Evolutionary conservation across 2,113 vertebrate genomes (phyloP).

Genomic region (Panurus biarmicus): DNA sequence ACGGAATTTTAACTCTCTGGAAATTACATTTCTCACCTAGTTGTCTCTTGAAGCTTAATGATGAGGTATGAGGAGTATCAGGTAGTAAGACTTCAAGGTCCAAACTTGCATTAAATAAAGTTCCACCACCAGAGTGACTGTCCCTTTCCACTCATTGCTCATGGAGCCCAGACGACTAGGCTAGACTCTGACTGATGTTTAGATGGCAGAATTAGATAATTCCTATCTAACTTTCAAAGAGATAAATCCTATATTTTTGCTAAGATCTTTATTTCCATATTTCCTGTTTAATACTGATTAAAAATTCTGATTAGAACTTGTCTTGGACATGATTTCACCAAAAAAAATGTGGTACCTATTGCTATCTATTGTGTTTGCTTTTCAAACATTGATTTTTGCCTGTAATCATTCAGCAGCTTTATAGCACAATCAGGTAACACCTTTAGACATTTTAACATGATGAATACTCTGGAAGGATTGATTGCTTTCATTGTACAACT

Average conservation of each 20-base stretch:
- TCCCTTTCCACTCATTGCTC: background rate
- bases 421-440: conserved; percentile 10
- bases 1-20: background rate
- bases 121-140: background rate
- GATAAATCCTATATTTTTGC: background rate
- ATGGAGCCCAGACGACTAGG: background rate
- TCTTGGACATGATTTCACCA: background rate
- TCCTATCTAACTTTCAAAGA: background rate
- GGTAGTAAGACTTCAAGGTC: background rate
- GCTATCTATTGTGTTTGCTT: conserved; percentile 41
- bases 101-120: background rate
- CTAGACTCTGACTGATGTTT: background rate
- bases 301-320: background rate
- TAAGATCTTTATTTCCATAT: conserved; percentile 3
- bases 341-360: background rate
- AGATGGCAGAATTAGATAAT: background rate
- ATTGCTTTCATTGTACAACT: conserved; percentile 41
- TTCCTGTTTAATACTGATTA: conserved; percentile 9
- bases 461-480: conserved; percentile 31
- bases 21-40: background rate
- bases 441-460: conserved; percentile 22
- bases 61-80: background rate
- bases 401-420: conserved; percentile 3
- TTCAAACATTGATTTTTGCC: conserved; percentile 50
- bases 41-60: background rate